Conservation (phyloP, 1,140 invertebrate genomes). For the Drosophila bipectinata region DNA sequence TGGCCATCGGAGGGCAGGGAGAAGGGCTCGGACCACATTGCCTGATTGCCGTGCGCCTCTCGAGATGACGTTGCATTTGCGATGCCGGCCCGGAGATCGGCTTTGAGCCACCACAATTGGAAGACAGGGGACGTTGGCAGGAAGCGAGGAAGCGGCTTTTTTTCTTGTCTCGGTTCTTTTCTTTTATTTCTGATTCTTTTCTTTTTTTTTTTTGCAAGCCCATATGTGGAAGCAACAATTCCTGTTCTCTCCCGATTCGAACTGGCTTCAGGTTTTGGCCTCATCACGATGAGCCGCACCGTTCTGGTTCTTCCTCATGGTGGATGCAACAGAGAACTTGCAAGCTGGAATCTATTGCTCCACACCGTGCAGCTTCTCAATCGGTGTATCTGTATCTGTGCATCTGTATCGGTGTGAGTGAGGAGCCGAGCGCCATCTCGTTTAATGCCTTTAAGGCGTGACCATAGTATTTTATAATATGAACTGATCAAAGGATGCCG, state of each 20-base stretch:
- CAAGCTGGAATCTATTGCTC: conserved; percentile 73
- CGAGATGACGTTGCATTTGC: conserved; percentile 76
- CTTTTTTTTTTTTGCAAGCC: conserved; percentile 40
- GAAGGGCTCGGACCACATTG: conserved; percentile 59
- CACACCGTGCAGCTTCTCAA: conserved; percentile 29
- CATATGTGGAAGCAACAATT: conserved; percentile 77
- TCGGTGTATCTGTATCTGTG: neutral
- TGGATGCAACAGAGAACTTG: conserved; percentile 68
- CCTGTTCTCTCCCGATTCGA: conserved; percentile 49
- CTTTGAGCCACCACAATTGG: conserved; percentile 35
- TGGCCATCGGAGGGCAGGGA: conserved; percentile 13
- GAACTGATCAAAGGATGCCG: conserved; percentile 83
- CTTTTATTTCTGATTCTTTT: conserved; percentile 16
- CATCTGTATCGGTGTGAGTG: conserved; percentile 55
- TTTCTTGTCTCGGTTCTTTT: conserved; percentile 21
- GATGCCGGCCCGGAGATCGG: conserved; percentile 37
- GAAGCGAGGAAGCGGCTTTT: conserved; percentile 70
- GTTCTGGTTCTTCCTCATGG: conserved; percentile 46
- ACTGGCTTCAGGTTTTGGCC: conserved; percentile 54
- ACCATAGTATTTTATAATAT: conserved; percentile 84
- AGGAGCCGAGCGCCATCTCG: conserved; percentile 83
- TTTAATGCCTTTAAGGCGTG: conserved; percentile 84
- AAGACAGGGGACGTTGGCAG: conserved; percentile 50
- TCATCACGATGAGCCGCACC: conserved; percentile 51
- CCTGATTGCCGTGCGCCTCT: conserved; percentile 78